Conservation (phyloP, 1,140 invertebrate genomes). For the Laodelphax striatellus region DNA sequence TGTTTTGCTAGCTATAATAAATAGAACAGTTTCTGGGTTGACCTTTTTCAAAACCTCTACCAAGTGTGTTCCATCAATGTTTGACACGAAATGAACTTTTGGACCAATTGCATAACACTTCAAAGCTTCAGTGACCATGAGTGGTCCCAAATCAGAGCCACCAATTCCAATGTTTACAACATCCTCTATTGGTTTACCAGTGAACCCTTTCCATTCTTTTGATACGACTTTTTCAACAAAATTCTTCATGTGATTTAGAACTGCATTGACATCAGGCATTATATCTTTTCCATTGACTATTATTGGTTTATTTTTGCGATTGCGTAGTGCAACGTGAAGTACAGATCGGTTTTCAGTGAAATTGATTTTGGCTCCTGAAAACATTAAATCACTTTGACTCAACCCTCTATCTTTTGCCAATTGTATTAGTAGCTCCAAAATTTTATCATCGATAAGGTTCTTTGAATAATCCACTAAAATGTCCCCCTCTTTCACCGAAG, state of each 20-base stretch:
- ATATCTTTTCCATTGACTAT: conserved; percentile 84
- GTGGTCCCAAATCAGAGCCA: conserved; percentile 94
- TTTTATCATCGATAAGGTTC: conserved; percentile 76
- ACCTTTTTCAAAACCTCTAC: conserved; percentile 86
- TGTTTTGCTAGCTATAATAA: conserved; percentile 98
- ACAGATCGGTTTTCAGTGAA: conserved; percentile 95
- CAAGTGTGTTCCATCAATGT: conserved; percentile 98
- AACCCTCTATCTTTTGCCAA: conserved; percentile 65
- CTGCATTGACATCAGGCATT: conserved; percentile 84
- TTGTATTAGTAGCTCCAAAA: conserved; percentile 60
- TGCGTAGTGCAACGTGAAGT: conserved; percentile 89
- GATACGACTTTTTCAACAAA: conserved; percentile 63
- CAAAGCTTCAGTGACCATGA: conserved; percentile 98
- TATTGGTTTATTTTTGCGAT: conserved; percentile 66
- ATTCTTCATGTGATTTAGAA: conserved; percentile 88
- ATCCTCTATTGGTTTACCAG: conserved; percentile 91
- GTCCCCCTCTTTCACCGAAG: conserved; percentile 70
- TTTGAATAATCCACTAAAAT: conserved; percentile 95
- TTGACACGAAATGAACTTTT: conserved; percentile 94
- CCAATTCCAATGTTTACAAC: conserved; percentile 99
- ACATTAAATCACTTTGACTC: conserved; percentile 85
- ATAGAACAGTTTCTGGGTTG: conserved; percentile 86
- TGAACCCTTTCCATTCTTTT: conserved; percentile 76
- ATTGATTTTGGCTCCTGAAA: conserved; percentile 90
- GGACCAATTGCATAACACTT: conserved; percentile 83